Evolutionary conservation across 2,113 vertebrate genomes (phyloP), one percentile per base, ranked within the genome.

Genomic region (Xiphias gladius): DNA sequence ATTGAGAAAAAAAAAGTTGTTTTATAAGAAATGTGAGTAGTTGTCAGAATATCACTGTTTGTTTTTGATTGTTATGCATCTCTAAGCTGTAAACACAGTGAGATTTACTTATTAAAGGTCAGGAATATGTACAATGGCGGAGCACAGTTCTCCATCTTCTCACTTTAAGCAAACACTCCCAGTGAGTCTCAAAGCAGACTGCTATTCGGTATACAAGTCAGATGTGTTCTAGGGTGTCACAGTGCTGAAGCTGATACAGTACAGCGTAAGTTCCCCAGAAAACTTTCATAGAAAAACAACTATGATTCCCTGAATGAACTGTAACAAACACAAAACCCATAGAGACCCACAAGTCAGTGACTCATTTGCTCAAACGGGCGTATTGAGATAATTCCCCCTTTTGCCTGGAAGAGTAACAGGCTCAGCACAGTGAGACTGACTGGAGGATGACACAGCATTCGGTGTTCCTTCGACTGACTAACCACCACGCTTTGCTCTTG

Each of bases 11-110:
- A n/a, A 57, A 57, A 87, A 84, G 2, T 73, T 41, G 55, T 87
- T 91, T 88, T 69, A 54, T 55, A 73, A 62, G 1, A 80, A 69
- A 20, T n/a, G 16, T 41, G 39, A 39, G 3, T 41, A 9, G 9
- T 16, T 76, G 59, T 75, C 39, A 7, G 39, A 17, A 46, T 10
- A 48, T 39, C 4, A 16, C 1, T 7, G 5, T n/a, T 41, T 1
- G 59, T 67, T 30, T 20, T 41, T 6, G 0, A 19, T 79, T 61
- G 11, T n/a, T 20, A 52, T 74, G 12, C 39, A 24, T 7, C 54
- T 52, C 19, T 7, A 1, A n/a, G 16, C 2, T 63, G n/a, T 8
- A 30, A 22, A 22, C 0, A 7, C 24, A n/a, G 2, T 50, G 4
- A 54, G 62, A 17, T 59, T 32, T 41, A n/a, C 14, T 50, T 30